Evolutionary conservation across 2,888 invertebrate genomes (phyloP), one percentile per base, ranked within the genome.

Genomic region (Octonoba sinensis): DNA sequence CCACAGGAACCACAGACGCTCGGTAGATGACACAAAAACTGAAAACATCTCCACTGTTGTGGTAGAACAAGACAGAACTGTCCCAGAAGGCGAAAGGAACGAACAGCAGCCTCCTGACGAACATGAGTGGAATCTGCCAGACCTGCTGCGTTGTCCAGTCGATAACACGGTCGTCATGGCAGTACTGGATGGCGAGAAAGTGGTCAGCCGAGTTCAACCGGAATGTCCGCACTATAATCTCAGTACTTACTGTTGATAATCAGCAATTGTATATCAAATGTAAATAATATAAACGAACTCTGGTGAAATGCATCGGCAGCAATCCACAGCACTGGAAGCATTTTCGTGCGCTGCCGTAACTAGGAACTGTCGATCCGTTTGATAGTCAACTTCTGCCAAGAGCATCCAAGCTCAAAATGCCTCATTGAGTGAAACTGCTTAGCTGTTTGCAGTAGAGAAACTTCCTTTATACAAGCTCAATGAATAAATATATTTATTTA

Each of bases 181-280:
- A 1, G 84, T 85, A 12, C 66, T 85, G 22, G 85, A 85, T 65
- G 85, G 85, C 0, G 84, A 85, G 64, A 84, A 83, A 67, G 85
- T 85, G 15, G 84, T 85, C 44, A 81, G 81, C 47, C 77, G 84
- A 15, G 77, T 85, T 20, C 84, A 83, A 27, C 83, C 85, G 6
- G 84, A 85, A 56, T 78, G 74, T 59, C 76, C 84, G 3, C 67
- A 75, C 51, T 78, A 84, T 54, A 84, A 84, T 65, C 84, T 84
- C 60, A 84, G 84, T 83, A 84, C 84, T 79, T 84, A 84, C 60
- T 84, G 84, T 75, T 84, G 79, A 84, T 79, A 70, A 72, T 74
- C 62, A 69, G 73, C 73, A 20, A 56, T 36, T 83, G 62, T 83
- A 78, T 71, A 77, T 84, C 69, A 20, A 62, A 46, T 77, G 73